Base-by-base conservation (phyloP, 2,113 vertebrate species). In the Bufo gargarizans region DNA sequence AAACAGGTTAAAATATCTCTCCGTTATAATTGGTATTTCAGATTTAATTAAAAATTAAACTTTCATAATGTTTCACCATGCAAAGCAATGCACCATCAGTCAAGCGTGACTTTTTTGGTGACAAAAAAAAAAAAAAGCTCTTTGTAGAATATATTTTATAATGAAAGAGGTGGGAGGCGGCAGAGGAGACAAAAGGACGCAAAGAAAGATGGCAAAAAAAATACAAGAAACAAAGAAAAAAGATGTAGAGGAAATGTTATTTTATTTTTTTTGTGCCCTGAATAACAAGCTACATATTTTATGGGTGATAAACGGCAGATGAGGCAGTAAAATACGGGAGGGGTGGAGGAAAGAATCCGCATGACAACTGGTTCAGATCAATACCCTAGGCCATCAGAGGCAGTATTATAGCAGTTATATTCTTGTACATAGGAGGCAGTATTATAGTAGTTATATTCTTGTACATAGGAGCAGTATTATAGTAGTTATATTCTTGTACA, bases 41-140 rank as follows among this genome's bases (percentile, higher is more conserved):
- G 94, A 96, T 96, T 96, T 96, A 96, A 96, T 96, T 96, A 96
- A 96, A 96, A 96, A 96, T 96, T 96, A 96, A 96, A 96, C 95
- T 96, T 96, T 96, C 95, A 96, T 96, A 96, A 96, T 96, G 95
- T 96, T 96, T 96, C 94, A 95, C 95, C 94, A 95, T 96, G 93
- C 95, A 95, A 94, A 96, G 95, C 95, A 95, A 95, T 94, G 95
- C 95, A 95, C 96, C 95, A 95, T 95, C 95, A 96, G 95, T 95
- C 94, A 96, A 95, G 95, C 95, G 90, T 95, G 92, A 94, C 94
- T 92, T 93, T 92, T 86, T 91, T 91, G 91, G 82, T 56, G 81
- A n/a, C 43, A 74, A 88, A 92, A 92, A 93, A 92, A 93, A 92
- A 93, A 86, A 72, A 82, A 90, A 0, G 89, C 90, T 93, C 92